Evolutionary conservation across 2,797 vertebrate genomes (phyloP), one percentile per base, ranked within the genome.

Genomic region (Cephalopachus bancanus): DNA sequence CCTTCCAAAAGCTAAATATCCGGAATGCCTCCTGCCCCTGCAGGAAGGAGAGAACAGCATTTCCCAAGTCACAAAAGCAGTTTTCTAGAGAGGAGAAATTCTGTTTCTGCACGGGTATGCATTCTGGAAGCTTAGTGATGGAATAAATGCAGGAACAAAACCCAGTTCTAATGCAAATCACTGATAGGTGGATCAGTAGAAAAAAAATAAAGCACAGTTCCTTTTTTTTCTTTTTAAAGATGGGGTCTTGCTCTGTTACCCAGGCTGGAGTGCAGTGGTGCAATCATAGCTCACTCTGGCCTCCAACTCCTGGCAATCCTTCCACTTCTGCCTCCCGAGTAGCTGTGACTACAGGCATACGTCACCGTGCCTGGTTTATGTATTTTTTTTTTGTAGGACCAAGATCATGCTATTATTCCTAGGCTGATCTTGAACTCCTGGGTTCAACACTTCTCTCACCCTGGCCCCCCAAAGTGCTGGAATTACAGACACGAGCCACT

Each of bases 1-100:
- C 75, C 89, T 97, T 95, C 74, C 85, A 37, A 80, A 22, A 74
- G 28, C 91, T 62, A 90, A 59, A 51, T 65, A 55, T 91, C 84
- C 72, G 65, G 1, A 20, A 75, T 83, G 88, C 22, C 51, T 84
- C 53, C n/a, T 89, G 65, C 49, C 24, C 14, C 4, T 7, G 15
- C 57, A 7, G 0, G 24, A 44, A 75, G 74, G 64, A 65, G 67
- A 81, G 83, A 65, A 69, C 24, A 30, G 26, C 9, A 5, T 26
- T 9, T 83, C 28, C 49, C 16, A 49, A 80, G 76, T 79, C 33
- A 62, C 83, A 91, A 84, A 17, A 65, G 33, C 24, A 64, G 53
- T 49, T 78, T 95, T 74, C 71, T 95, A 33, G 28, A 93, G 33
- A 69, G 65, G 49, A 95, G 81, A 84, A 64, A n/a, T 57, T 19